These are phyloP conservation scores for Gobio occitaniae DNA, from an alignment of 2,797 vertebrate species.

Conservation along the genomic window DNA sequence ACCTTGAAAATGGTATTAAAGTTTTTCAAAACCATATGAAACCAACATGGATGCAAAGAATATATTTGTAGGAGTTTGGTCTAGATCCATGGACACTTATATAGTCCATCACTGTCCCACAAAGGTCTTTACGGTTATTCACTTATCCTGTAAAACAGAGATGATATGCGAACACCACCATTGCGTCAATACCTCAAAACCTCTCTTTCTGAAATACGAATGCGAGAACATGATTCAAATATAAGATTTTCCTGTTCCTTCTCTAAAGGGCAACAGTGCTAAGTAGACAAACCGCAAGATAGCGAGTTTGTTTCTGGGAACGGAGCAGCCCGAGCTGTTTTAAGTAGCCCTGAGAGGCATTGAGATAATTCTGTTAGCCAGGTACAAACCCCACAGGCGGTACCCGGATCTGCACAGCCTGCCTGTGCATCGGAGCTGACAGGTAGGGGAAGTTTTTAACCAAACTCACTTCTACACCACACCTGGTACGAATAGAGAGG, in stretches of 20 bases:
- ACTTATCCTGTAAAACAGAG: no score
- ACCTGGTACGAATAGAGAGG: constrained; percentile 74
- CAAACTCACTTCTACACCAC: constrained; percentile 71
- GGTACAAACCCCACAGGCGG: constrained; percentile 43
- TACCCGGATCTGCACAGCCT: constrained; percentile 66
- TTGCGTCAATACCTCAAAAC: background rate
- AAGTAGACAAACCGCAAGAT: constrained; percentile 17
- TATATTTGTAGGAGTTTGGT: background rate
- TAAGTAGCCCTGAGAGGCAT: constrained; percentile 43
- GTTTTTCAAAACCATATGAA: background rate
- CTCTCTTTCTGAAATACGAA: background rate
- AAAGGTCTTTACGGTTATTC: background rate
- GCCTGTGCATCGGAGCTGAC: constrained; percentile 62
- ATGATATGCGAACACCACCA: background rate
- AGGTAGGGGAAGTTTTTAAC: constrained; percentile 73
- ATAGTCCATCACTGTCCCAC: background rate
- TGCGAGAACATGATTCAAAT: background rate
- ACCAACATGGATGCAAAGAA: background rate
- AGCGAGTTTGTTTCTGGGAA: background rate
- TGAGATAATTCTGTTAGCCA: constrained; percentile 51
- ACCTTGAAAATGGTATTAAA: background rate
- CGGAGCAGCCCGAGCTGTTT: constrained; percentile 20
- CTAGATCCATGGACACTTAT: background rate
- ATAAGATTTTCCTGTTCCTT: background rate
- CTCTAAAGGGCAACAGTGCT: background rate